A percentile compares a stretch with the other conserved stretches of the same genome.
phyloP scores from a whole-genome alignment of 2,113 vertebrate genomes.

The Bostrychus sinensis region DNA sequence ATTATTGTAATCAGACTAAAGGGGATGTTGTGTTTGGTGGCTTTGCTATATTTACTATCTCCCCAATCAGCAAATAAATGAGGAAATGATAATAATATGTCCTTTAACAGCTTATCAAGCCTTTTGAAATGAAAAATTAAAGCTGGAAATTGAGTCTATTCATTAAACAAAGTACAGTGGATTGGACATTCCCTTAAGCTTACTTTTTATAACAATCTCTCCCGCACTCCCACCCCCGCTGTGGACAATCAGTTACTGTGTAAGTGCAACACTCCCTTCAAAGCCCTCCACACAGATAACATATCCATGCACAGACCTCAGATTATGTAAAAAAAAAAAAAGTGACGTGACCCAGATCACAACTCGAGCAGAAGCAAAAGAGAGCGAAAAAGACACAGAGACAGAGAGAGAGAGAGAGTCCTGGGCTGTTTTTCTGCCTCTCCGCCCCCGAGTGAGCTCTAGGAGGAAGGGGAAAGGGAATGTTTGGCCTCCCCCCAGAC shows the following conservation, averaged over 20 bases:
- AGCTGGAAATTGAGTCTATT: too few species aligned
- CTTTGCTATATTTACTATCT: too few species aligned
- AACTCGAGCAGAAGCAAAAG: neutral
- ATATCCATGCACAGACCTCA: slow-evolving; percentile 29
- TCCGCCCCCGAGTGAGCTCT: slow-evolving; percentile 48
- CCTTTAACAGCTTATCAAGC: too few species aligned
- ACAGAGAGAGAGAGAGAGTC: slow-evolving; percentile 46
- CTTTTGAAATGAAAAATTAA: too few species aligned
- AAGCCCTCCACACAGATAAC: neutral
- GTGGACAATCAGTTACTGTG: neutral
- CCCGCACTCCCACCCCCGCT: too few species aligned
- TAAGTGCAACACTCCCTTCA: neutral
- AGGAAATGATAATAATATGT: too few species aligned
- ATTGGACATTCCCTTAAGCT: too few species aligned
- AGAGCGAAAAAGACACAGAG: neutral
- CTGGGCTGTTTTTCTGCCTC: slow-evolving; percentile 12
- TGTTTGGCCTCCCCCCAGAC: slow-evolving; percentile 58
- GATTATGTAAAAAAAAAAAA: neutral
- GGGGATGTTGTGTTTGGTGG: too few species aligned
- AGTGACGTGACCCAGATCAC: slow-evolving; percentile 6
- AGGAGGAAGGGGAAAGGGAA: slow-evolving; percentile 67
- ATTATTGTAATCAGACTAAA: too few species aligned
- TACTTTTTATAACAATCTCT: too few species aligned
- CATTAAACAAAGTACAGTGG: too few species aligned
- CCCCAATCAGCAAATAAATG: too few species aligned